phyloP scores from a whole-genome alignment of 2,113 vertebrate species.

The Seriola aureovittata region DNA sequence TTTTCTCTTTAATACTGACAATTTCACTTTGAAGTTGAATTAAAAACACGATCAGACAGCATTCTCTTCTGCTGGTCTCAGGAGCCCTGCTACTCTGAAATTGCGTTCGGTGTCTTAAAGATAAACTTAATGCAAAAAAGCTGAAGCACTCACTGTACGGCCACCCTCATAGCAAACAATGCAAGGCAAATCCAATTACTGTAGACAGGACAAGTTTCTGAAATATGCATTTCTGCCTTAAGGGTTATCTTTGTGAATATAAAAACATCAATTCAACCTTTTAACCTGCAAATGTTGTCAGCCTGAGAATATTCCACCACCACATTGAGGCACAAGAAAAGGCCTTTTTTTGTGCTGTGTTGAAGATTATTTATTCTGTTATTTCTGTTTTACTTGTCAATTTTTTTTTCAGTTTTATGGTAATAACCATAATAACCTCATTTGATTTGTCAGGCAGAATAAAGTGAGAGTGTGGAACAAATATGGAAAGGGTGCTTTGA shows the following conservation, averaged over 20 bases:
- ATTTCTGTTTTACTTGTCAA: slow-evolving; percentile 63
- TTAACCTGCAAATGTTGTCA: slow-evolving; percentile 74
- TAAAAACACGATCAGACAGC: slow-evolving; percentile 74
- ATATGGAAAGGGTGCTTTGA: slow-evolving; percentile 70
- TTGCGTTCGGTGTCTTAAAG: slow-evolving; percentile 80
- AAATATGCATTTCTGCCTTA: slow-evolving; percentile 79
- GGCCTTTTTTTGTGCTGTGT: slow-evolving; percentile 35
- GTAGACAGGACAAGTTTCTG: slow-evolving; percentile 75
- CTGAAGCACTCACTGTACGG: slow-evolving; percentile 66
- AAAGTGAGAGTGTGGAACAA: slow-evolving; percentile 61
- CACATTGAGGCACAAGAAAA: slow-evolving; percentile 44
- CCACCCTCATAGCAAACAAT: slow-evolving; percentile 79
- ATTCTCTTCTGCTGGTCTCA: slow-evolving; percentile 69
- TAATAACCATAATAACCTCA: slow-evolving; percentile 72
- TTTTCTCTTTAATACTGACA: slow-evolving; percentile 50
- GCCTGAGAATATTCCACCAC: slow-evolving; percentile 62
- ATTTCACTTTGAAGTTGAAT: slow-evolving; percentile 74
- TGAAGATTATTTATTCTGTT: slow-evolving; percentile 64
- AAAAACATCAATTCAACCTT: slow-evolving; percentile 76
- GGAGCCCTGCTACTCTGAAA: slow-evolving; percentile 73
- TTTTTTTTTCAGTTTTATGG: slow-evolving; percentile 56
- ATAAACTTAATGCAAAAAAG: slow-evolving; percentile 80
- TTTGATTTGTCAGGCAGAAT: slow-evolving; percentile 69
- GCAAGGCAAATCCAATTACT: slow-evolving; percentile 80
- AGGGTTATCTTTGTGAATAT: slow-evolving; percentile 80